These are phyloP conservation scores for Lindbergichthys nudifrons DNA, from an alignment of 2,797 vertebrate species.

Conservation along the genomic window DNA sequence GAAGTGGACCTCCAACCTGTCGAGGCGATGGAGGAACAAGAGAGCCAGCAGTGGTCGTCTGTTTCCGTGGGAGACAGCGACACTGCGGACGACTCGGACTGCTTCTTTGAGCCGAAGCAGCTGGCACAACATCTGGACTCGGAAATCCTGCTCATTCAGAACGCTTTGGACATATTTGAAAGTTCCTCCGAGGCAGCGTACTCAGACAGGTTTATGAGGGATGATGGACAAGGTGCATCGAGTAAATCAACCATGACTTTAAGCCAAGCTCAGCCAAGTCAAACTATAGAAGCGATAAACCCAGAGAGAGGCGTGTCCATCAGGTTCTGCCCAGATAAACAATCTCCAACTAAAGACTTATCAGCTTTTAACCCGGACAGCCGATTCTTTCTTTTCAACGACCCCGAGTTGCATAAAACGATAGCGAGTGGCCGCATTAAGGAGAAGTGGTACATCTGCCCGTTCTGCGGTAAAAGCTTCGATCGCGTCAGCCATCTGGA, in stretches of 20 bases:
- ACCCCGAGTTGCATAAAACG: slow-evolving; percentile 57
- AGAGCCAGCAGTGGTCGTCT: slow-evolving; percentile 67
- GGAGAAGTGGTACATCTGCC: slow-evolving; percentile 86
- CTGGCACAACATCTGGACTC: slow-evolving; percentile 69
- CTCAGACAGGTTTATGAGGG: slow-evolving; percentile 49
- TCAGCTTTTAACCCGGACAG: slow-evolving; percentile 44
- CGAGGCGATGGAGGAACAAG: slow-evolving; percentile 64
- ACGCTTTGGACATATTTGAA: slow-evolving; percentile 74
- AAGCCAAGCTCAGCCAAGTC: slow-evolving; percentile 51
- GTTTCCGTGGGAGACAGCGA: slow-evolving; percentile 67
- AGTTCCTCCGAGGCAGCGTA: slow-evolving; percentile 57
- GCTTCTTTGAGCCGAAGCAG: slow-evolving; percentile 68
- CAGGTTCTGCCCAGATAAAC: slow-evolving; percentile 63
- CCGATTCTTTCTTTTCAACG: slow-evolving; percentile 60
- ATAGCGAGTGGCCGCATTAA: slow-evolving; percentile 53
- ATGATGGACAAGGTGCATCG: slow-evolving; percentile 41
- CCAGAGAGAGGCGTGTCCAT: slow-evolving; percentile 58
- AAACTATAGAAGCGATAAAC: slow-evolving; percentile 40
- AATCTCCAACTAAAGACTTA: slow-evolving; percentile 40
- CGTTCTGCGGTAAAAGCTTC: slow-evolving; percentile 86
- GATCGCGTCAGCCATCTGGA: slow-evolving; percentile 86
- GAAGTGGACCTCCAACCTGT: slow-evolving; percentile 33
- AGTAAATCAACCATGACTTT: slow-evolving; percentile 51
- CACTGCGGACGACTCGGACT: slow-evolving; percentile 60
- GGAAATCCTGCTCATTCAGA: slow-evolving; percentile 77